Evolutionary conservation across 2,888 invertebrate species (phyloP), one percentile per base, ranked within the genome.

Genomic region (Fragum fragum): DNA sequence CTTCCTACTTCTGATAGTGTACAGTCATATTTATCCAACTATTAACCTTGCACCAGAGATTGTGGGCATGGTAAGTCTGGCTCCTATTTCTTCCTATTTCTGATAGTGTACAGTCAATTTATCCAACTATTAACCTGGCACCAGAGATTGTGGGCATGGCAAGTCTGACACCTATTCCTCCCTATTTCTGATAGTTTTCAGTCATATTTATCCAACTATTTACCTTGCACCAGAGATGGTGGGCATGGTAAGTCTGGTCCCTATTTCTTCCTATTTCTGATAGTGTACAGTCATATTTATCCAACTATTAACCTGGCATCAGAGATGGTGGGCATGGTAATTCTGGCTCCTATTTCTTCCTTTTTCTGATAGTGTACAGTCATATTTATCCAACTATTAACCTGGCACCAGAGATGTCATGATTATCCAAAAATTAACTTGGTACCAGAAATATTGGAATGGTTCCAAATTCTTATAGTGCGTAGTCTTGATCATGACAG

Each of bases 231-330:
- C 98, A 63, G 98, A 98, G 92, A 99, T 99, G 97, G 95, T 96
- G 47, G 99, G 99, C 86, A 98, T 99, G 97, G 98, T 95, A 89
- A 87, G 93, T n/a, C 86, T 99, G 99, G 99, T 97, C 99, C 95
- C 87, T n/a, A n/a, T n/a, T n/a, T n/a, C n/a, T 97, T 99, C 95
- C 87, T 97, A 74, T 99, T 99, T 95, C 96, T 99, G 86, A 95
- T 97, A 28, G 95, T 97, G 72, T 99, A 99, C 96, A 95, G 95
- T 74, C 94, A 95, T 89, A 93, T 95, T 39, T 96, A 95, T 94
- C 95, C 95, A n/a, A 84, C 92, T 29, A 88, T 98, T 73, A 96
- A 97, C 80, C 96, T 99, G 89, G 99, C 98, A 78, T 97, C 98
- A 63, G 98, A 98, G 92, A 99, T 99, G 97, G 95, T 96, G 47